Conservation (phyloP, 2,113 vertebrate species). For the Vanacampus margaritifer region DNA sequence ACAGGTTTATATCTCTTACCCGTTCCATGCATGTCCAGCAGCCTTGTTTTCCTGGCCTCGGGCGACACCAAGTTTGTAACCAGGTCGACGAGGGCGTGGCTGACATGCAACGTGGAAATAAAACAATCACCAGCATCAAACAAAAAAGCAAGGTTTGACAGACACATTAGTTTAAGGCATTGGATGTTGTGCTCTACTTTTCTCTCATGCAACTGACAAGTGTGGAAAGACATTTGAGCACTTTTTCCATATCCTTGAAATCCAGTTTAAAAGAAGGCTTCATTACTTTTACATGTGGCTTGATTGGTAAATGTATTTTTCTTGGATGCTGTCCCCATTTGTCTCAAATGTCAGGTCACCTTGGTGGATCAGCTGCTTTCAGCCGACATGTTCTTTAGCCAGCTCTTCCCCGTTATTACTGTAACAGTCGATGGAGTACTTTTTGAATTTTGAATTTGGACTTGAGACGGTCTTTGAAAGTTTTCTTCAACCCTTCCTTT, state of each 20-base stretch:
- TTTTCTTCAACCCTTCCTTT: too few species aligned
- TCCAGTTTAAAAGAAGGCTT: background rate
- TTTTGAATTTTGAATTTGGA: too few species aligned
- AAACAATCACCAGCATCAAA: constrained; percentile 11
- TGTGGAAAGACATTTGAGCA: background rate
- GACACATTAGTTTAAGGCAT: background rate
- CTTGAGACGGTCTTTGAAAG: too few species aligned
- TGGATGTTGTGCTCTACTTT: background rate
- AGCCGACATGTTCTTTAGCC: too few species aligned
- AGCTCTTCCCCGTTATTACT: too few species aligned
- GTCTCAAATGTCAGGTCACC: too few species aligned
- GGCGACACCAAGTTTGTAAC: constrained; percentile 33
- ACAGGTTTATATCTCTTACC: constrained; percentile 33
- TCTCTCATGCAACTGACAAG: background rate
- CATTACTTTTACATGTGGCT: too few species aligned
- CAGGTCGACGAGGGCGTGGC: constrained; percentile 76
- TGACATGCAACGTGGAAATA: constrained; percentile 33
- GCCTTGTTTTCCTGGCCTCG: constrained; percentile 25
- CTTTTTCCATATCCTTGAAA: background rate
- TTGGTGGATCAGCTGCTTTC: too few species aligned
- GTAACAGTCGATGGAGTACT: too few species aligned
- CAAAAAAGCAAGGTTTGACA: constrained; percentile 7
- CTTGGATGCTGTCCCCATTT: too few species aligned
- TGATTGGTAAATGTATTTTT: too few species aligned
- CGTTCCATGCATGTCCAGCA: constrained; percentile 40